phyloP scores from a whole-genome alignment of 2,797 vertebrate species.

The Tachyglossus aculeatus region DNA sequence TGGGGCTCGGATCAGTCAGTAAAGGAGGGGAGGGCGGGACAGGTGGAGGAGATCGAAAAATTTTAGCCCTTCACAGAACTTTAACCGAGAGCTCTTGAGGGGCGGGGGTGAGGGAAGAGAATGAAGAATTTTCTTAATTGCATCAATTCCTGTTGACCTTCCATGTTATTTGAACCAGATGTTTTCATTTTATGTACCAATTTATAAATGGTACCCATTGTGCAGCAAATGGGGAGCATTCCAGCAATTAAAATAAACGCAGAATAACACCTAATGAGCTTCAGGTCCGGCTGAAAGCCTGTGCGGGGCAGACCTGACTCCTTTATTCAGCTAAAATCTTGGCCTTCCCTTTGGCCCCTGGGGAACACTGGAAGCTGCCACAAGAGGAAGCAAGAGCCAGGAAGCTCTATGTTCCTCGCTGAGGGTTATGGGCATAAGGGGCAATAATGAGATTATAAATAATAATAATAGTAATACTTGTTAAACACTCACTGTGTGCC shows the following conservation, averaged over 20 bases:
- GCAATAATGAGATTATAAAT: no score
- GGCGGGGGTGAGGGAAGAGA: background rate
- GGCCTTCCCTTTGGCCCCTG: no score
- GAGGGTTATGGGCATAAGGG: no score
- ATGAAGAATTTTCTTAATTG: background rate
- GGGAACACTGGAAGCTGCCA: no score
- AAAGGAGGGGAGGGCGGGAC: background rate
- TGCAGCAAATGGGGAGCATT: constrained; percentile 34
- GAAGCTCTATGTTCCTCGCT: no score
- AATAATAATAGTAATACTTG: no score
- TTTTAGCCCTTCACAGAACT: background rate
- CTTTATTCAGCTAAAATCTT: background rate
- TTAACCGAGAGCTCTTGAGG: background rate
- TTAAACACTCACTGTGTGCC: no score
- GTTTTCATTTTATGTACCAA: constrained; percentile 34
- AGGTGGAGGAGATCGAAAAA: background rate
- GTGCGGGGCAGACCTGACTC: constrained; percentile 1
- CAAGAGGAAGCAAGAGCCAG: no score
- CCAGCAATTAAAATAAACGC: constrained; percentile 18
- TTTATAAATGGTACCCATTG: constrained; percentile 52
- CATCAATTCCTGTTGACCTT: background rate
- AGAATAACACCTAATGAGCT: constrained; percentile 17
- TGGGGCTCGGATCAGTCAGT: no score
- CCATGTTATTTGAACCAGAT: constrained; percentile 53
- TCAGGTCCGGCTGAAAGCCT: constrained; percentile 25